A percentile compares a stretch with the other conserved stretches of the same genome.
Conservation (phyloP, 2,113 vertebrate species). For the Nothocercus julius region DNA sequence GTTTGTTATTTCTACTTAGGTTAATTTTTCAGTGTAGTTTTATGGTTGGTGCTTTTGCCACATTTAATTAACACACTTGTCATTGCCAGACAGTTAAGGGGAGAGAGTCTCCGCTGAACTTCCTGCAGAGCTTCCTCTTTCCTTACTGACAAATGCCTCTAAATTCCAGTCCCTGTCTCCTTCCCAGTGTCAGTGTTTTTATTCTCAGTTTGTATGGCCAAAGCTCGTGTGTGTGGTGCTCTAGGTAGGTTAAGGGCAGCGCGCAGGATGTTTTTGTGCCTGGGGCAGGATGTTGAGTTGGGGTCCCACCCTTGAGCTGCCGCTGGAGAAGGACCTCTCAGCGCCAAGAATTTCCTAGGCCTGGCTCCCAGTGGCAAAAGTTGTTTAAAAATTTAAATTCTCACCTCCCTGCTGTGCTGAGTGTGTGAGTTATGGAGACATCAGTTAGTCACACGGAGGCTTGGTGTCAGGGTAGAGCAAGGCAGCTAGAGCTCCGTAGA, state of each 20-base stretch:
- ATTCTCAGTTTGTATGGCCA: not conserved
- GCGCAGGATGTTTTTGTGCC: not conserved
- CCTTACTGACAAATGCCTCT: not conserved
- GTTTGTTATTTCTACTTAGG: not conserved
- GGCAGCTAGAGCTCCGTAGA: not conserved
- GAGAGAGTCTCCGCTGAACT: not conserved
- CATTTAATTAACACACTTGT: not conserved
- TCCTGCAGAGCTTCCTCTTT: not conserved
- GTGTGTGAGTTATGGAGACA: not conserved
- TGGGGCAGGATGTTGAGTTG: not conserved
- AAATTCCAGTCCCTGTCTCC: not conserved
- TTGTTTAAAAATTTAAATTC: not conserved
- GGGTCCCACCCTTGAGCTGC: not conserved
- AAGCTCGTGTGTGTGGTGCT: not conserved
- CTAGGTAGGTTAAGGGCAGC: not conserved
- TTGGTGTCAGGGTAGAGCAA: rapidly evolving
- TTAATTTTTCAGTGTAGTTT: not conserved
- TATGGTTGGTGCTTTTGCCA: not conserved
- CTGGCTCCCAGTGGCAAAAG: not conserved
- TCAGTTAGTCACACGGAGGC: not conserved
- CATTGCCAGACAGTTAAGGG: not conserved
- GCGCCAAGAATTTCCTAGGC: not conserved
- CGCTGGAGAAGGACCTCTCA: not conserved
- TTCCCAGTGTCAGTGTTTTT: not conserved
- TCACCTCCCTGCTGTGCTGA: not conserved